These are phyloP conservation scores for Bambusicola thoracicus DNA, from an alignment of 2,113 vertebrate genomes.

Conservation along the genomic window DNA sequence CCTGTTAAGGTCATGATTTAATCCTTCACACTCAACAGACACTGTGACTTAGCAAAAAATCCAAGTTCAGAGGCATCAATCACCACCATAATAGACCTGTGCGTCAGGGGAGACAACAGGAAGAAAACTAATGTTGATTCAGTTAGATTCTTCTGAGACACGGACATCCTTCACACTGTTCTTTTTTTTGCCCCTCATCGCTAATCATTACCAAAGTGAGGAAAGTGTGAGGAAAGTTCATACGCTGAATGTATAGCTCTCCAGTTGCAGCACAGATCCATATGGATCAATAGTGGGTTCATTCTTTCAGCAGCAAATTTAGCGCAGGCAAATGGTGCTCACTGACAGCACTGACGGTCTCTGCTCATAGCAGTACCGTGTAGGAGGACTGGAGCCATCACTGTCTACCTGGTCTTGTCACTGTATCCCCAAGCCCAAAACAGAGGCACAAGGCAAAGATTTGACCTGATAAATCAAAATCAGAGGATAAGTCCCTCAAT, in stretches of 20 bases:
- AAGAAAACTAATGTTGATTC: conserved; percentile 43
- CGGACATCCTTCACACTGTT: conserved; percentile 7
- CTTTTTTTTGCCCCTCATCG: conserved; percentile 17
- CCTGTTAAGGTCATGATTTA: conserved; percentile 50
- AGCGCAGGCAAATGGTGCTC: not conserved
- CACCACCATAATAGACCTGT: not conserved
- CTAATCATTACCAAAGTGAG: not conserved
- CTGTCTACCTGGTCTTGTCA: not conserved
- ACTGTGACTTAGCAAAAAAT: conserved; percentile 49
- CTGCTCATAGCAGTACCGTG: not conserved
- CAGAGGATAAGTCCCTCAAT: not conserved
- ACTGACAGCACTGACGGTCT: not conserved
- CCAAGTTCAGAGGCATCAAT: conserved; percentile 15
- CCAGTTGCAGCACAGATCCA: conserved; percentile 10
- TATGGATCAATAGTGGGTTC: not conserved
- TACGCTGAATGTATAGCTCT: conserved; percentile 11
- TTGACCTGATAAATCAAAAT: not conserved
- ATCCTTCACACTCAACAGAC: conserved; percentile 51
- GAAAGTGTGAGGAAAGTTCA: not conserved
- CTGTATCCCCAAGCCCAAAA: not conserved
- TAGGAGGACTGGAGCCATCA: fast-evolving
- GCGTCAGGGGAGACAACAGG: not conserved
- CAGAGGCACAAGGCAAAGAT: fast-evolving
- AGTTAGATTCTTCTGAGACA: conserved; percentile 24
- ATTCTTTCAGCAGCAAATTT: not conserved